A percentile compares a stretch with the other conserved stretches of the same genome.
Evolutionary conservation across 2,888 invertebrate species (phyloP).

Genomic region (Sthenelais limicola): DNA sequence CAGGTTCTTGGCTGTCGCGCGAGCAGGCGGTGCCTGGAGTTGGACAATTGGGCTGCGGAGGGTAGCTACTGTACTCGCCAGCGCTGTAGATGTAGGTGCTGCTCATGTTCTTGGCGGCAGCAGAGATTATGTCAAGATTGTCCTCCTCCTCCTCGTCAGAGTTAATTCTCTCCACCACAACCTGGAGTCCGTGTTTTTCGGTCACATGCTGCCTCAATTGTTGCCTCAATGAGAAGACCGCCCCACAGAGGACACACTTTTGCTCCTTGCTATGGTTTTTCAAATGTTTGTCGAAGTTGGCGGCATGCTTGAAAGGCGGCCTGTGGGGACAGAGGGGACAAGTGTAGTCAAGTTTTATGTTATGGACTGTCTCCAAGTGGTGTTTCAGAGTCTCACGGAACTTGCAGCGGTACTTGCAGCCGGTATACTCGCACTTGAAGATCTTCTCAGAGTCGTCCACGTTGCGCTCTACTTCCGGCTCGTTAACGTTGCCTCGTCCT

Average conservation of each 20-base stretch:
- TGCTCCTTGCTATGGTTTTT: conserved; percentile 29
- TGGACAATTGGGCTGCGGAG: conserved; percentile 36
- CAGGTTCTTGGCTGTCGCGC: too few relatives aligned
- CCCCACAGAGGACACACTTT: conserved; percentile 30
- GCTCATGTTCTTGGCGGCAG: conserved; percentile 25
- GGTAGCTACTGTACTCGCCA: conserved; percentile 36
- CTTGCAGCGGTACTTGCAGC: conserved; percentile 23
- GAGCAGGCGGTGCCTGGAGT: too few relatives aligned
- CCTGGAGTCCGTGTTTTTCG: conserved; percentile 36
- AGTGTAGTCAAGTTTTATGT: conserved; percentile 14
- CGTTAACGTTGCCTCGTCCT: too few relatives aligned
- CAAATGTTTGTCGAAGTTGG: conserved; percentile 30
- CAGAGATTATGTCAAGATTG: neutral
- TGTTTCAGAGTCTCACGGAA: conserved; percentile 21
- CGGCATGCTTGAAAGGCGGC: conserved; percentile 25
- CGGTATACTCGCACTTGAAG: conserved; percentile 31
- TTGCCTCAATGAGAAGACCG: conserved; percentile 22
- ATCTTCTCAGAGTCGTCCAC: conserved; percentile 1
- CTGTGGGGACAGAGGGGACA: conserved; percentile 32
- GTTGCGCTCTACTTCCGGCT: neutral
- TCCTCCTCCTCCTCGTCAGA: conserved; percentile 34
- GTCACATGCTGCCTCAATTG: conserved; percentile 36
- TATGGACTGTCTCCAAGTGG: conserved; percentile 31
- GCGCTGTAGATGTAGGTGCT: conserved; percentile 36
- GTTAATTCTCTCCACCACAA: conserved; percentile 20